A percentile compares a stretch with the other conserved stretches of the same genome.
phyloP scores from a whole-genome alignment of 2,888 invertebrate species.

The Trissolcus japonicus region DNA sequence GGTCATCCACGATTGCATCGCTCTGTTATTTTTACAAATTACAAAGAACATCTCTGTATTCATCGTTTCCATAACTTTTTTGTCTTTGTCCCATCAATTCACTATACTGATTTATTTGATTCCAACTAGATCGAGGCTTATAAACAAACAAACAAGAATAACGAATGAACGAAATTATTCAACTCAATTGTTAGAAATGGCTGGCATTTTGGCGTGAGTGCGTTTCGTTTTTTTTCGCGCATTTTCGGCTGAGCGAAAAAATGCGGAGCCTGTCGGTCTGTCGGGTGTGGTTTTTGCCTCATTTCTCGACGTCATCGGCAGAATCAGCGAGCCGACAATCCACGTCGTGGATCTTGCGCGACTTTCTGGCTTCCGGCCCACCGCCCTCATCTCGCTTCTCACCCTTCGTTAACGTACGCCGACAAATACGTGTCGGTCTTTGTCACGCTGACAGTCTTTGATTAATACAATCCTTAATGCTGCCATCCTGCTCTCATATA shows the following conservation, averaged over 20 bases:
- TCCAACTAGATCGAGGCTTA: neutral
- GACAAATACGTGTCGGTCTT: slow-evolving; percentile 58
- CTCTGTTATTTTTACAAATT: slow-evolving; percentile 23
- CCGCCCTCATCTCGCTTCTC: slow-evolving; percentile 44
- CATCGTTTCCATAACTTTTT: neutral
- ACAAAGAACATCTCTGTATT: neutral
- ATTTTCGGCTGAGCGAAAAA: slow-evolving; percentile 50
- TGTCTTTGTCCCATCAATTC: neutral
- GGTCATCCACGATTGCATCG: slow-evolving; percentile 43
- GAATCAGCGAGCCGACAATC: slow-evolving; percentile 67
- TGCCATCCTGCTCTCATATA: slow-evolving; percentile 52
- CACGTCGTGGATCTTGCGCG: slow-evolving; percentile 66
- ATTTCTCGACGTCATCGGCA: slow-evolving; percentile 76
- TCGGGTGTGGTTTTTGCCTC: slow-evolving; percentile 70
- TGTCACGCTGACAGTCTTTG: slow-evolving; percentile 73
- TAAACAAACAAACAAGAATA: slow-evolving; percentile 1
- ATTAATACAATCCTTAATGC: slow-evolving; percentile 76
- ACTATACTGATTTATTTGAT: neutral
- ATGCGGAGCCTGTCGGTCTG: slow-evolving; percentile 71
- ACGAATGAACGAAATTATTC: slow-evolving; percentile 21
- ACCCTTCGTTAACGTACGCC: slow-evolving; percentile 38
- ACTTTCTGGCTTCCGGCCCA: slow-evolving; percentile 58
- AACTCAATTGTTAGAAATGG: slow-evolving; percentile 36
- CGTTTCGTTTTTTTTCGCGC: slow-evolving; percentile 23
- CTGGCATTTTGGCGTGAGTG: slow-evolving; percentile 38